Evolutionary conservation across 2,113 vertebrate genomes (phyloP).

Genomic region (Acinonyx jubatus): DNA sequence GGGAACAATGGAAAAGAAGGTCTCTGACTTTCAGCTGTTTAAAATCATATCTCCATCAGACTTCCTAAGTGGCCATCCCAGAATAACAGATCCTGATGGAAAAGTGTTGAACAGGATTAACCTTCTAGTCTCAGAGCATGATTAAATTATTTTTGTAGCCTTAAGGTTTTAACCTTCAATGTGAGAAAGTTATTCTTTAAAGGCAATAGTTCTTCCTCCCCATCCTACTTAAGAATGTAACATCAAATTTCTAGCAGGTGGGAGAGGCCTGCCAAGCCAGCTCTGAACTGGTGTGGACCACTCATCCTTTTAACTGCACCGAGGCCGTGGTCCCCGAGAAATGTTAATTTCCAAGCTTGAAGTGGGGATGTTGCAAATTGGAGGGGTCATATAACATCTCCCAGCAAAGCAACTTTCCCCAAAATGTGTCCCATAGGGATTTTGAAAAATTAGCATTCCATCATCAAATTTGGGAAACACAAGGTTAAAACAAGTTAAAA

Average conservation of each 20-base stretch:
- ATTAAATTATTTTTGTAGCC: neutral
- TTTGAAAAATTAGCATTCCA: neutral
- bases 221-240: neutral
- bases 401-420: neutral
- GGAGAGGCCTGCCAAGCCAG: neutral
- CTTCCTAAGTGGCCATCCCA: neutral
- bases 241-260: neutral
- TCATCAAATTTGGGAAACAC: neutral
- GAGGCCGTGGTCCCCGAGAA: neutral
- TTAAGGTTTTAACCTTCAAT: neutral
- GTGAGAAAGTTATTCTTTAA: slow-evolving; percentile 16
- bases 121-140: neutral
- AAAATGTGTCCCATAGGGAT: neutral
- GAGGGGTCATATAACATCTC: neutral
- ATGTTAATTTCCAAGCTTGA: neutral
- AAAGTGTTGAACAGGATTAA: neutral
- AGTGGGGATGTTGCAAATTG: neutral
- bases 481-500: neutral
- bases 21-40: neutral
- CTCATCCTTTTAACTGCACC: neutral
- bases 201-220: neutral
- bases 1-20: neutral
- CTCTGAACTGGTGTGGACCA: neutral
- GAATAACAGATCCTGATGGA: neutral
- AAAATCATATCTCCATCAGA: neutral